Evolutionary conservation across 2,797 vertebrate species (phyloP).

Genomic region (Hirundo rustica): DNA sequence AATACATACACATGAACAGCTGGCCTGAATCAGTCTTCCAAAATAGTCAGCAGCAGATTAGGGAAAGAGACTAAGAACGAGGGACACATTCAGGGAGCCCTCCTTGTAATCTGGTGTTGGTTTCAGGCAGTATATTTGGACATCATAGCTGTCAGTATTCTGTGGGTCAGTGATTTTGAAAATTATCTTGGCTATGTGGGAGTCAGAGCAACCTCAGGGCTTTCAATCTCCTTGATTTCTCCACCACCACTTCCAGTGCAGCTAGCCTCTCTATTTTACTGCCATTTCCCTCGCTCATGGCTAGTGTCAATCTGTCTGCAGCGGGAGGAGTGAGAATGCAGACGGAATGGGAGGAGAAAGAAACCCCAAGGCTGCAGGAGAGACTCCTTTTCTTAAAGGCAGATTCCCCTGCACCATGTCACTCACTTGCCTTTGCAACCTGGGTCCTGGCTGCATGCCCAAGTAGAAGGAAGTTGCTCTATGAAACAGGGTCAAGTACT

Average conservation of each 20-base stretch:
- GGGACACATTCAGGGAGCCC: neutral
- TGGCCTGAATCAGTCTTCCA: neutral
- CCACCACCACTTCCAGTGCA: neutral
- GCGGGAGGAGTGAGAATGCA: neutral
- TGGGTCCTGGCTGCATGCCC: neutral
- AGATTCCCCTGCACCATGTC: neutral
- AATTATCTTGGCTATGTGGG: rapidly evolving
- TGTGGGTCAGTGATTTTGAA: neutral
- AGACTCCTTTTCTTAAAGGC: neutral
- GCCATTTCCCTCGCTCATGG: neutral
- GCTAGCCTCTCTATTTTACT: neutral
- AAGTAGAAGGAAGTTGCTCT: neutral
- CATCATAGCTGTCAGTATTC: neutral
- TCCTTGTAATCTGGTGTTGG: neutral
- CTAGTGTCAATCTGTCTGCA: neutral
- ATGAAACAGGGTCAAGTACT: neutral
- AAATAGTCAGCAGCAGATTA: neutral
- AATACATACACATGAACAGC: neutral
- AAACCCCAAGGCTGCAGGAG: neutral
- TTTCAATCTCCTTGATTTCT: neutral
- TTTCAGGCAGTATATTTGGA: neutral
- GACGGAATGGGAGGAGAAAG: neutral
- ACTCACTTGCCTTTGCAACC: neutral
- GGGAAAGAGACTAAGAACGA: neutral
- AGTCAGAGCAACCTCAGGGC: neutral